Percentiles rank a stretch among this genome's conserved stretches.
These are phyloP conservation scores for Brachionus rubens DNA, from an alignment of 1,140 invertebrate genomes.

Conservation along the genomic window DNA sequence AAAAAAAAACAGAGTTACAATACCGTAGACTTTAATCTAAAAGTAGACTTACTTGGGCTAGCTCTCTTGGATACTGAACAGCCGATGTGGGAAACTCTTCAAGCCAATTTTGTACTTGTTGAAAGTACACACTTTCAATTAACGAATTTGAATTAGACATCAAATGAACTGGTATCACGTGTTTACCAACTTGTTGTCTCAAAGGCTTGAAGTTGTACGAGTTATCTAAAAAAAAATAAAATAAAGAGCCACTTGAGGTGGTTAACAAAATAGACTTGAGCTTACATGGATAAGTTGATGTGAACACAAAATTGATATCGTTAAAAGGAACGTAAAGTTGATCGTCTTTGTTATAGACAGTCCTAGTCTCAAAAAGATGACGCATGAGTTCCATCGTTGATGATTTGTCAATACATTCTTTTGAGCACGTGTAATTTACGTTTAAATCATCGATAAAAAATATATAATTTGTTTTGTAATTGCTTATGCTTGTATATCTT, in stretches of 20 bases:
- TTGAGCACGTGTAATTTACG: not conserved
- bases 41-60: conserved; percentile 56
- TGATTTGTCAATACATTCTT: not conserved
- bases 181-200: conserved; percentile 51
- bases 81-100: conserved; percentile 59
- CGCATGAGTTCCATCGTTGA: conserved; percentile 22
- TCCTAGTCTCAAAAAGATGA: conserved; percentile 4
- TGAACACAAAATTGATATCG: conserved; percentile 26
- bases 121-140: conserved; percentile 52
- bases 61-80: conserved; percentile 57
- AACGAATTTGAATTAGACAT: conserved; percentile 51
- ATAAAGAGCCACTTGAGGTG: not conserved
- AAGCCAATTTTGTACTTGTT: conserved; percentile 55
- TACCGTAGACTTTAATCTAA: not conserved
- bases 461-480: conserved; percentile 8
- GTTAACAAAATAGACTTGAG: not conserved
- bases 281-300: conserved; percentile 18
- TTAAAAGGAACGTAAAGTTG: conserved; percentile 1
- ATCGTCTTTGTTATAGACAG: not conserved
- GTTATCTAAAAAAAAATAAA: not conserved
- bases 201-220: not conserved
- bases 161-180: conserved; percentile 55
- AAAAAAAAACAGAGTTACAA: not conserved
- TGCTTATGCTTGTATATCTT: not conserved
- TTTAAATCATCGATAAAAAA: conserved; percentile 39